Evolutionary conservation across 92 coral and sea anemone species (phyloP), one percentile per base, ranked within the genome.

Genomic region (Siderastrea radians): DNA sequence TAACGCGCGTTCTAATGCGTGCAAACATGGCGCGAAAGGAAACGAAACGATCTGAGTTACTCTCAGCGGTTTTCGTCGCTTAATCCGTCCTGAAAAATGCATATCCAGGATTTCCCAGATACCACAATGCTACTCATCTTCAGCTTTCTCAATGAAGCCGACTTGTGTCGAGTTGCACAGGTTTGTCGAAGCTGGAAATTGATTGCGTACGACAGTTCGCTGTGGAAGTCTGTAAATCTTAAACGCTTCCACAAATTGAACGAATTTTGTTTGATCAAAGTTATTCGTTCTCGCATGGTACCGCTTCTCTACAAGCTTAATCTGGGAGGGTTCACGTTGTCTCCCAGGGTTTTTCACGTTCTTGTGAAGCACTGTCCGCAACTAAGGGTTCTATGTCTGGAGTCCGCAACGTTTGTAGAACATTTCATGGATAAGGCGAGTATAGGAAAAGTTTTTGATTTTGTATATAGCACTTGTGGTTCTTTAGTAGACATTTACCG

Each of bases 121-220:
- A 88, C 99, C 3, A 65, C 86, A 44, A 72, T 95, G 17, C 92
- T 97, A 13, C 87, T 89, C 49, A 90, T 97, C 6, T 94, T 97
- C 79, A 91, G 97, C 15, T 95, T 84, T 65, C 70, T 97, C 13
- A 46, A 79, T 16, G 91, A 79, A 75, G 26, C 77, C 51, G 91
- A 95, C 49, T 89, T 97, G 38, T 86, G 95, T 44, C 90, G 78
- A 46, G 95, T 79, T 1, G 96, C 99, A 3, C 79, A 93, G 26
- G 95, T 91, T n/a, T 94, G 98, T 78, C 59, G 80, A 13, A 89
- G 82, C 43, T 95, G 98, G 98, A 79, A 92, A n/a, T 90, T 91
- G 7, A 87, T 97, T 7, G 95, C 99, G 2, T 88, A 93, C 72
- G 99, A 97, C 92, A 92, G 98, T 73, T 87, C 95, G 6, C 77